Base-by-base conservation (phyloP, 2,888 invertebrate genomes). In the Drosophila peninsularis region DNA sequence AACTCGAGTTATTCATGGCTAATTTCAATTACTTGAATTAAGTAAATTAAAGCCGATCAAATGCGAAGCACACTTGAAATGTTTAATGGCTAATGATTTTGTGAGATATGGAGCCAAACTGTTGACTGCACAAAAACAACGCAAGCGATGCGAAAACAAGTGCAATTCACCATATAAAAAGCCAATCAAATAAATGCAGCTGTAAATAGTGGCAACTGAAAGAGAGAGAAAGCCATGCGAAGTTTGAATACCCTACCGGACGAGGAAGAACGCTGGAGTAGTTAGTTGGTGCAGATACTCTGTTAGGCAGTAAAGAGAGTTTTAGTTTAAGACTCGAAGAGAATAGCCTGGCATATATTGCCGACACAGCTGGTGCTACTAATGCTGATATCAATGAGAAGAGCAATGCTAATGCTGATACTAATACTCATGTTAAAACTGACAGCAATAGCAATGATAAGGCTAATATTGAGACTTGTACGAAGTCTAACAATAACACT, bases 1-100 rank as follows among this genome's bases (percentile, higher is more conserved):
- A 11, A 49, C 6, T 66, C n/a, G 41, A 50, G 4, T 42, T 64
- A 36, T 49, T 74, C 54, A 71, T 45, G 52, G 60, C 63, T 47
- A 67, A 65, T 54, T 69, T 61, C 63, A 69, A 72, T 78, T 80
- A 60, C 44, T 56, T 42, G 52, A 71, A 79, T 49, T 32, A 76
- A 85, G 53, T 52, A 69, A 80, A 86, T 86, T 78, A 74, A 82
- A 57, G 19, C 34, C 47, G 27, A 36, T 69, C 19, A 21, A 42
- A 13, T 54, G 24, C 30, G 24, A 4, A 1, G 10, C 24, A 50
- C 19, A 49, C 42, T 19, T 41, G 52, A 34, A 39, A 36, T 60
- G 34, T 10, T 34, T 36, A 13, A 61, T 14, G 75, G 32, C 32
- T 17, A 32, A 49, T 63, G 36, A 58, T 56, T 65, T 45, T 57